Evolutionary conservation across 1,140 invertebrate species (phyloP).

Genomic region (Drosophila nigrodunni): DNA sequence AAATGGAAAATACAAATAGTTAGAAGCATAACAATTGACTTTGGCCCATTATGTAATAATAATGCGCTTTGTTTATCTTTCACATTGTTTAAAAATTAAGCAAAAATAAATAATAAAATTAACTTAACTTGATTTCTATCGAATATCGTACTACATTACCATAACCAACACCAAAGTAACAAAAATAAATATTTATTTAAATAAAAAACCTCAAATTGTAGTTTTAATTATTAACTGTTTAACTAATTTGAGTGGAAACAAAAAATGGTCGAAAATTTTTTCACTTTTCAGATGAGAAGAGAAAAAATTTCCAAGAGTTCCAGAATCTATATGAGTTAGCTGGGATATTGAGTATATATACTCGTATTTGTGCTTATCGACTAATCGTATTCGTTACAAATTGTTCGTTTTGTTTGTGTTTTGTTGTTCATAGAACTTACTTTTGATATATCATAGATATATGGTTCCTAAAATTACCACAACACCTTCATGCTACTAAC

Average conservation of each 20-base stretch:
- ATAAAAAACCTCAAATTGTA: constrained; percentile 16
- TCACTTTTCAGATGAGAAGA: constrained; percentile 60
- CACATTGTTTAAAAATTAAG: constrained; percentile 24
- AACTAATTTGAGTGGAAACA: not conserved
- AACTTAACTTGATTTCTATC: constrained; percentile 42
- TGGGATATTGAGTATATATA: not conserved
- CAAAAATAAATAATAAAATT: constrained; percentile 58
- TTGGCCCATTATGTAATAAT: constrained; percentile 42
- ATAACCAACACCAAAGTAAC: constrained; percentile 52
- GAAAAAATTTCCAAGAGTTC: constrained; percentile 75
- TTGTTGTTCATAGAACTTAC: constrained; percentile 96
- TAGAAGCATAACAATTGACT: constrained; percentile 69
- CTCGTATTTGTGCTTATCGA: constrained; percentile 24
- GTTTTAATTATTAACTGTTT: constrained; percentile 7
- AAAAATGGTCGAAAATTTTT: constrained; percentile 69
- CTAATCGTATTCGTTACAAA: constrained; percentile 57
- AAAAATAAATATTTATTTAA: constrained; percentile 45
- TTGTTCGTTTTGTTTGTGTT: constrained; percentile 63
- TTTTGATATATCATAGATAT: constrained; percentile 97
- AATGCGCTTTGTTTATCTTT: constrained; percentile 26
- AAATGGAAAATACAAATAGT: constrained; percentile 49
- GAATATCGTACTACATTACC: constrained; percentile 7
- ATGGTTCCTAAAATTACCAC: constrained; percentile 94
- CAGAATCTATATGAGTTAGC: constrained; percentile 32
- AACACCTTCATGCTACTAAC: constrained; percentile 85